Conservation (phyloP, 2,888 invertebrate genomes). For the Teleiodes luculella region DNA sequence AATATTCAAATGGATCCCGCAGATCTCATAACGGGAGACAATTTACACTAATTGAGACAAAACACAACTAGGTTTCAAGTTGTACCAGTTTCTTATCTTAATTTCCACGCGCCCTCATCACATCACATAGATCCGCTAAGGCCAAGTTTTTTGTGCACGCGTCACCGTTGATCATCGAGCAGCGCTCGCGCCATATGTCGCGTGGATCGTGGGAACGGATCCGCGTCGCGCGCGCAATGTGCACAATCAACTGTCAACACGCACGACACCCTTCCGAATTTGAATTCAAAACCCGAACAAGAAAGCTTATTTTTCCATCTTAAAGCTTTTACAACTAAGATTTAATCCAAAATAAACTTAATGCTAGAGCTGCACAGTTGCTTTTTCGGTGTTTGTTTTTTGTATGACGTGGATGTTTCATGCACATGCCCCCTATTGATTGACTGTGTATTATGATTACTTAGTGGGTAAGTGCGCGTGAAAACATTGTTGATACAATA, state of each 20-base stretch:
- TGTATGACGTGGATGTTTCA: conserved; percentile 32
- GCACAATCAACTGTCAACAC: conserved; percentile 60
- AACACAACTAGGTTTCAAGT: conserved; percentile 9
- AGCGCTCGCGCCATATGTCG: conserved; percentile 75
- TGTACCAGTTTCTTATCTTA: conserved; percentile 50
- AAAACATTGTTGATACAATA: conserved; percentile 47
- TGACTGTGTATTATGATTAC: conserved; percentile 60
- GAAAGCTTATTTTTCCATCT: conserved; percentile 40
- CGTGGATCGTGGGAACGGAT: conserved; percentile 74
- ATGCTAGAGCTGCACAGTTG: conserved; percentile 17
- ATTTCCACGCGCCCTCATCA: conserved; percentile 41
- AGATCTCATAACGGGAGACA: too few relatives aligned
- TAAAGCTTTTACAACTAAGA: conserved; percentile 1
- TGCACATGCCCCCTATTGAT: conserved; percentile 62
- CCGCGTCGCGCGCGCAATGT: conserved; percentile 62
- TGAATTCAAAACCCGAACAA: conserved; percentile 25
- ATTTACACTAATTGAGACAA: conserved; percentile 5
- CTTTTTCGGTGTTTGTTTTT: conserved; percentile 18
- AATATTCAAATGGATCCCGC: not conserved
- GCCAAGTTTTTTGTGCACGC: conserved; percentile 72
- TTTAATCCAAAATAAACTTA: conserved; percentile 15
- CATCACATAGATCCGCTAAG: conserved; percentile 70
- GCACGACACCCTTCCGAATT: conserved; percentile 24
- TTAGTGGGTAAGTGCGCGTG: conserved; percentile 53
- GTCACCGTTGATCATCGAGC: conserved; percentile 68